Evolutionary conservation across 2,888 invertebrate species (phyloP), one percentile per base, ranked within the genome.

Genomic region (Synergus japonicus): DNA sequence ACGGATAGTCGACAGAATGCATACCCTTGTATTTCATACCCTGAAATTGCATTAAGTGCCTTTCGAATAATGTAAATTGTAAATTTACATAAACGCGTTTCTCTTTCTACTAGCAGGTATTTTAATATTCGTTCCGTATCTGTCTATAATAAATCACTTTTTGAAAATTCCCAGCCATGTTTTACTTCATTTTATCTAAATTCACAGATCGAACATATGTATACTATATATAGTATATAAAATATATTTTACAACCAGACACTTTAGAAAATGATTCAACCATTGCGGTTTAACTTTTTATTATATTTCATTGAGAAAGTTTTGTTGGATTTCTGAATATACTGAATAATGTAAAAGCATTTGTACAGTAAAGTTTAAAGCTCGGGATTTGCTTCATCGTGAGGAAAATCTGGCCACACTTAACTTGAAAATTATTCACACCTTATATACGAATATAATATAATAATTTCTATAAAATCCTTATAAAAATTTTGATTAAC

Each of bases 1-100:
- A 79, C 78, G 67, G 29, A 79, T 29, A 29, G 78, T 76, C 54
- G 49, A 49, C 54, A 43, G 67, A 73, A 37, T 73, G 49, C 10
- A 29, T 29, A 29, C 22, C 22, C 22, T 29, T 29, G 29, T 49
- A 54, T 54, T 37, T 73, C 29, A 73, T 73, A 41, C 54, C n/a
- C 54, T 49, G 46, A 54, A 73, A 73, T 73, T 22, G 37, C 54
- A 73, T 54, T 73, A 73, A 73, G 73, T 73, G 73, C 73, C 54
- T 73, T n/a, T 37, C 8, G 29, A 9, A 54, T 54, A 49, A 44
- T 41, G 37, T 73, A 18, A 54, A 29, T 73, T 73, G 46, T 49
- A 73, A 73, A 73, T 73, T 54, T 54, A 73, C 54, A 29, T 54
- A 54, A 54, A 37, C 49, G 29, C 37, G 41, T 54, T 29, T 3